Evolutionary conservation across 1,140 invertebrate genomes (phyloP).

Genomic region (Pseudomyrmex cubaensis): DNA sequence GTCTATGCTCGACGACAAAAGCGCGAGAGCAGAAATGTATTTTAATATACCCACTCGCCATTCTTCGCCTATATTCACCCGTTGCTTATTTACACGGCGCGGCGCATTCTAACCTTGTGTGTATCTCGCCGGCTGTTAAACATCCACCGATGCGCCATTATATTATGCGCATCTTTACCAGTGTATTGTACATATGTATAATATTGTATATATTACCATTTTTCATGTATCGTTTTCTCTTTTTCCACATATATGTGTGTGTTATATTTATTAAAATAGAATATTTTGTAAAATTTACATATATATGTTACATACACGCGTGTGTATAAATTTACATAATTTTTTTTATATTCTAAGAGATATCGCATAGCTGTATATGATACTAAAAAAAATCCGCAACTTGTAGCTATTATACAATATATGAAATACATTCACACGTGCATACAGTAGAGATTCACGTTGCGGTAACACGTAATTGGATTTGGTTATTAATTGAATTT

Average conservation of each 20-base stretch:
- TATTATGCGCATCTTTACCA: constrained; percentile 7
- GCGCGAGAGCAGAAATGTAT: constrained; percentile 30
- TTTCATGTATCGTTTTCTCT: no score
- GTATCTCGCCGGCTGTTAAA: constrained; percentile 12
- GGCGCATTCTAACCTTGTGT: constrained; percentile 34
- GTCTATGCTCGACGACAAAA: constrained; percentile 31
- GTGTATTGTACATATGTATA: constrained; percentile 47
- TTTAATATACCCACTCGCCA: constrained; percentile 48
- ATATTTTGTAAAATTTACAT: background rate
- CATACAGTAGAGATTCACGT: constrained; percentile 13
- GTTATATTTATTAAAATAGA: constrained; percentile 6
- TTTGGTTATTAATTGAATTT: constrained; percentile 26
- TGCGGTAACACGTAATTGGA: background rate
- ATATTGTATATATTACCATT: constrained; percentile 17
- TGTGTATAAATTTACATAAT: no score
- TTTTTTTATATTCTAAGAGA: no score
- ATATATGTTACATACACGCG: no score
- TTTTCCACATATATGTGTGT: background rate
- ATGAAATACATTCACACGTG: background rate
- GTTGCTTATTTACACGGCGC: constrained; percentile 42
- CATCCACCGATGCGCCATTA: constrained; percentile 20
- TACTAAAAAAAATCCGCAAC: background rate
- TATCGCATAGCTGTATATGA: no score
- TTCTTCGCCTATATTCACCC: constrained; percentile 46
- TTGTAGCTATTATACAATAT: background rate